phyloP scores from a whole-genome alignment of 2,797 vertebrate genomes.

The Myotis daubentonii region DNA sequence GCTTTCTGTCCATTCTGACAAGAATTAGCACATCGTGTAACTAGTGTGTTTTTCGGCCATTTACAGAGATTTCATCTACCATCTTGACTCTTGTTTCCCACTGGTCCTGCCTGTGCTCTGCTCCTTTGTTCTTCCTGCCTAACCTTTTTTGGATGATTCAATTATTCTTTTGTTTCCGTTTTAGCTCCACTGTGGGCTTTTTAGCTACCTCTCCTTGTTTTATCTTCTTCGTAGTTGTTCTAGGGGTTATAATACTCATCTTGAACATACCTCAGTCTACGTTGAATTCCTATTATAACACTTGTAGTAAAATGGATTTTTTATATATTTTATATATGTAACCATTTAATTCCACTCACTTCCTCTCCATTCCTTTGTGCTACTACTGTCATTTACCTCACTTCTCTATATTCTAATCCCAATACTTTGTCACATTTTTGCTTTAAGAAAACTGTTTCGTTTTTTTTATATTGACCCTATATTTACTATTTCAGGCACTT shows the following conservation, averaged over 20 bases:
- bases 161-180: not conserved
- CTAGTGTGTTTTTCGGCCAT: not conserved
- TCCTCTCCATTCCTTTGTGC: not conserved
- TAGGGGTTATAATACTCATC: not conserved
- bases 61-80: not conserved
- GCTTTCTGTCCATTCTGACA: not conserved
- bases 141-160: not conserved
- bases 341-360: not conserved
- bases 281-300: not conserved
- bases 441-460: not conserved
- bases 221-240: not conserved
- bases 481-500: not conserved
- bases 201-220: not conserved
- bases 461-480: not conserved
- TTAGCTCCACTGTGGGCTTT: not conserved
- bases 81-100: not conserved
- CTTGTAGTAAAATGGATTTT: not conserved
- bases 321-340: not conserved
- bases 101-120: not conserved
- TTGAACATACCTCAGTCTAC: not conserved
- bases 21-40: not conserved
- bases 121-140: not conserved
- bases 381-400: not conserved
- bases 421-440: not conserved
- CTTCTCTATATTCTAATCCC: not conserved